Evolutionary conservation across 1,140 invertebrate genomes (phyloP).

Genomic region (Brachionus rubens): DNA sequence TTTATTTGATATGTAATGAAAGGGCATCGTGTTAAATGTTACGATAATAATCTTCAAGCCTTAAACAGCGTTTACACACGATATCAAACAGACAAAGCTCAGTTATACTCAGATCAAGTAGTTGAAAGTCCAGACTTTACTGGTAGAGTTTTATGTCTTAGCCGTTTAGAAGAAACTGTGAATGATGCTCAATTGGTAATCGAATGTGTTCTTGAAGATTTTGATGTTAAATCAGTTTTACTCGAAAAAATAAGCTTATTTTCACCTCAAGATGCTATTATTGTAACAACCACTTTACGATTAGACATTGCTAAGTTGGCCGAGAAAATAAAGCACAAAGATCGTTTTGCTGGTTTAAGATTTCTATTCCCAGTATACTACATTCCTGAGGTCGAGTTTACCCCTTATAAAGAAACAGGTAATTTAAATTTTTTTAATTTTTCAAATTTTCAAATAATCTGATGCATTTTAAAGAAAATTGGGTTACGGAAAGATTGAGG

Average conservation of each 20-base stretch:
- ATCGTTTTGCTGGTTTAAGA: slow-evolving; percentile 60
- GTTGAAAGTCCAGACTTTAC: slow-evolving; percentile 59
- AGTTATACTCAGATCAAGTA: slow-evolving; percentile 58
- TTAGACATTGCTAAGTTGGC: slow-evolving; percentile 56
- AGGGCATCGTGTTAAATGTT: slow-evolving; percentile 59
- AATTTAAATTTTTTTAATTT: not conserved
- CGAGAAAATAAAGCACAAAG: slow-evolving; percentile 53
- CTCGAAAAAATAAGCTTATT: slow-evolving; percentile 58
- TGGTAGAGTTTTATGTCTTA: slow-evolving; percentile 61
- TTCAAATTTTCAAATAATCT: not conserved
- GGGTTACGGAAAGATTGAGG: slow-evolving; percentile 53
- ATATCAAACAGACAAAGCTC: slow-evolving; percentile 59
- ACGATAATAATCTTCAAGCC: slow-evolving; percentile 55
- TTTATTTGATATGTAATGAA: too few relatives aligned
- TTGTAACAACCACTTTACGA: slow-evolving; percentile 58
- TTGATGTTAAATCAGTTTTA: slow-evolving; percentile 60
- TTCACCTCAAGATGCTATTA: slow-evolving; percentile 56
- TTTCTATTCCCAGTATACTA: slow-evolving; percentile 63
- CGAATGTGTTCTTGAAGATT: slow-evolving; percentile 61
- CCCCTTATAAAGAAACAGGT: slow-evolving; percentile 55
- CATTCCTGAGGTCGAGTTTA: slow-evolving; percentile 63
- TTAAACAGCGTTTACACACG: slow-evolving; percentile 58
- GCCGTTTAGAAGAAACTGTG: slow-evolving; percentile 61
- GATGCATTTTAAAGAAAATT: not conserved
- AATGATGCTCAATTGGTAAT: slow-evolving; percentile 61